Base-by-base conservation (phyloP, 1,140 invertebrate species). In the Dendrolimus kikuchii region DNA sequence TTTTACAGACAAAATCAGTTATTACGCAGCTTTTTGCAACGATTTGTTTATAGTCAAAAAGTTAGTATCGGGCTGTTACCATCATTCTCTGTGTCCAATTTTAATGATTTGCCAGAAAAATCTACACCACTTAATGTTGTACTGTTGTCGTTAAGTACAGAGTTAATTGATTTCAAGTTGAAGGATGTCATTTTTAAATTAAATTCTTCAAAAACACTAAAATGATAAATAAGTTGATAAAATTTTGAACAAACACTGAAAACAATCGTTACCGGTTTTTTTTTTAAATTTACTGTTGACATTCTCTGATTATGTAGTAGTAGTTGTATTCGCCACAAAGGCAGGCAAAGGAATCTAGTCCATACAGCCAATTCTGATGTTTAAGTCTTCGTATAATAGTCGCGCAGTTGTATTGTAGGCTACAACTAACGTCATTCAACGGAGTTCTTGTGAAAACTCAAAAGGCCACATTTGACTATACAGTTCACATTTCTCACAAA, bases 31-130 rank as follows among this genome's bases (percentile, higher is more conserved):
- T 23, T 23, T 23, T 2, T 23, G 23, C 23, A 23, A 23, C 1
- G 3, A 23, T 23, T 1, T 23, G 23, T 2, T 23, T 23, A 3
- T 23, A 23, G 23, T 23, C 23, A 23, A 23, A 23, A 23, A 23
- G 23, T 23, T 23, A 23, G 23, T 23, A 23, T 23, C 23, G 23
- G 23, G 23, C 23, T 23, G 3, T 59, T 64, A 85, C 83, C 83
- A 71, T 86, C 81, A 46, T 76, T 66, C 40, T 70, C 83, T 2
- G 75, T 74, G 37, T 82, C 68, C 10, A 86, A 67, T 67, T 81
- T 82, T 39, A 85, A 54, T 0, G 83, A 84, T 57, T 77, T 77
- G 63, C 81, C 83, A 56, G 80, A 77, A 62, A 82, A 86, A 66
- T 83, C 77, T 38, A 86, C 81, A 49, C 81, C 81, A 54, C 63